Evolutionary conservation across 2,797 vertebrate genomes (phyloP).

Genomic region (Eurystomus glaucurus): DNA sequence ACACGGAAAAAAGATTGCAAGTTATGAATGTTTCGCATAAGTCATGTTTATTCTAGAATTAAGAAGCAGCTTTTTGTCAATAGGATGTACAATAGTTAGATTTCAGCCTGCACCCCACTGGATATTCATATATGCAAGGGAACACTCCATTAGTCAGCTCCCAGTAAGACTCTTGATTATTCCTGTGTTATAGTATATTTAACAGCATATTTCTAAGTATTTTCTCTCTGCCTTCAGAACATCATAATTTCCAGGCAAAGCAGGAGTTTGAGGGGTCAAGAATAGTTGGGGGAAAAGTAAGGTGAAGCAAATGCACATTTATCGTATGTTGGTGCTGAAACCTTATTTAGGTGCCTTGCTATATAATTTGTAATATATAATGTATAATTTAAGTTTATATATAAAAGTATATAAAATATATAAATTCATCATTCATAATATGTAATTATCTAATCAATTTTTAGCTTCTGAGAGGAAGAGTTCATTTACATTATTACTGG

Average conservation of each 20-base stretch:
- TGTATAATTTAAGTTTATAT: background rate
- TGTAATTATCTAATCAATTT: background rate
- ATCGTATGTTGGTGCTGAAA: background rate
- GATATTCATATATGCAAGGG: background rate
- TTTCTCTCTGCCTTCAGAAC: background rate
- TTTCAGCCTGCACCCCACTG: background rate
- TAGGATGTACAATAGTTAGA: background rate
- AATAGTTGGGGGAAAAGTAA: background rate
- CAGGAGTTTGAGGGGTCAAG: background rate
- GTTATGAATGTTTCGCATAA: background rate
- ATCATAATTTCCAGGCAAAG: background rate
- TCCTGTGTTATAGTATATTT: background rate
- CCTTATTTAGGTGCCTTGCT: background rate
- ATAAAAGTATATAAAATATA: background rate
- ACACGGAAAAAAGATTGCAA: background rate
- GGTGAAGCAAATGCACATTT: background rate
- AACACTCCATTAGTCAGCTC: slow-evolving; percentile 8
- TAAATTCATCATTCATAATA: background rate
- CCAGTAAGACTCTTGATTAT: background rate
- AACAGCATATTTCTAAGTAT: background rate
- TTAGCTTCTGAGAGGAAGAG: background rate
- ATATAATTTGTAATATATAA: background rate
- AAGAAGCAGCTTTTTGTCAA: background rate
- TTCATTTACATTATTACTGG: background rate
- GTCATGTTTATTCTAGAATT: background rate